Base-by-base conservation (phyloP, 2,797 vertebrate genomes). In the Anolis apletophallus region DNA sequence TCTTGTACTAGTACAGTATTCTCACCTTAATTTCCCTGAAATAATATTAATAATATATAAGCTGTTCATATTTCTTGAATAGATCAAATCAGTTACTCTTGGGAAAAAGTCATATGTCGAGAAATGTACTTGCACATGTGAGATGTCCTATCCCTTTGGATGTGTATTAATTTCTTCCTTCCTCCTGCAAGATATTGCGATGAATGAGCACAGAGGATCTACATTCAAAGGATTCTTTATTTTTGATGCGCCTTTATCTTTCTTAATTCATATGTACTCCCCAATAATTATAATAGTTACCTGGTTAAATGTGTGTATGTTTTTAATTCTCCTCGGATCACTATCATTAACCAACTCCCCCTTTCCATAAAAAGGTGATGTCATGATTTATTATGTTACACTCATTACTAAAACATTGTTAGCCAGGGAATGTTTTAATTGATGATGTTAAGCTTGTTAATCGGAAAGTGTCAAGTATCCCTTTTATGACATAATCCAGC, bases 401-500 rank as follows among this genome's bases (percentile, higher is more conserved):
- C 87, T 88, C 84, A 88, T 94, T 93, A 90, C 88, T 93, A 90
- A 93, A 94, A 94, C 95, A 94, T 94, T 94, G 94, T 95, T 95
- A 93, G 83, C 83, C 85, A 93, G 93, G 92, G 92, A 93, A 94
- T 95, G 91, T 89, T 95, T 94, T 96, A 96, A 97, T 96, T 94
- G 91, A 96, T 94, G 94, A 94, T 93, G 87, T 89, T 93, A 94
- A 90, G 83, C 92, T 93, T 83, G 92, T 92, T 95, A 94, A 92
- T 90, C 88, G 88, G 77, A 96, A 95, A 92, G 95, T 94, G 91
- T 95, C 95, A 95, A 94, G 94, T 94, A 94, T 95, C 95, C 91
- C 93, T 94, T 95, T 88, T 77, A 85, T 95, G 95, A 96, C 95
- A 95, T 94, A 95, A 96, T 96, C 94, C 95, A 95, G 91, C 94